Conservation (phyloP, 2,113 vertebrate species). For the Rhea americana region DNA sequence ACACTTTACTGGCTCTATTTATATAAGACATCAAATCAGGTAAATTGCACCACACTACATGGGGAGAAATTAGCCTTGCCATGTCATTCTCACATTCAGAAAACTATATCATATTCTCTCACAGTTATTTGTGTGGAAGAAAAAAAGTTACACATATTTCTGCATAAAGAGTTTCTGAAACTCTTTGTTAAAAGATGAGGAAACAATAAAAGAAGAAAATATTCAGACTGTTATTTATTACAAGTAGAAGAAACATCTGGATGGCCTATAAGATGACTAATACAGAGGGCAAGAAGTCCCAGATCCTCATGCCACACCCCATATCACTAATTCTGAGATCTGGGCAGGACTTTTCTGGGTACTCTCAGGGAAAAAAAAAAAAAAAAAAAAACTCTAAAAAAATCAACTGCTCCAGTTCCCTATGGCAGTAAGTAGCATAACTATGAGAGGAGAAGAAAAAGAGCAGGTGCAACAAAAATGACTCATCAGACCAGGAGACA, state of each 20-base stretch:
- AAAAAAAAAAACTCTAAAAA: background rate
- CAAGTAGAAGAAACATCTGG: background rate
- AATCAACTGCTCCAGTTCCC: fast-evolving
- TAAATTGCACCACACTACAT: background rate
- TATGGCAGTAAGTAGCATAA: background rate
- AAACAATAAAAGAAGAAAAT: background rate
- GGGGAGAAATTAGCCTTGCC: background rate
- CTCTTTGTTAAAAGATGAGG: background rate
- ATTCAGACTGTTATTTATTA: background rate
- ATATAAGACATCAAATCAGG: background rate
- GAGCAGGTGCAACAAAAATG: fast-evolving
- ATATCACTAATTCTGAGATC: background rate
- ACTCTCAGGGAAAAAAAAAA: background rate
- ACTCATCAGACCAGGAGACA: background rate
- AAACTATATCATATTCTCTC: background rate
- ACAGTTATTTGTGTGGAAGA: background rate
- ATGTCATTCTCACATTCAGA: background rate
- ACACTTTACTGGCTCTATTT: background rate
- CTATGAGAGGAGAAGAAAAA: background rate
- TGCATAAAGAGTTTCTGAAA: background rate
- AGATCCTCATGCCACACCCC: background rate
- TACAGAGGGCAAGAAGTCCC: background rate
- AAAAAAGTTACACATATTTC: background rate
- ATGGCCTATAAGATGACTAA: background rate
- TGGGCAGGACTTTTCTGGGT: background rate